These are phyloP conservation scores for Lepidurus packardi DNA, from an alignment of 1,140 invertebrate genomes.

Conservation along the genomic window DNA sequence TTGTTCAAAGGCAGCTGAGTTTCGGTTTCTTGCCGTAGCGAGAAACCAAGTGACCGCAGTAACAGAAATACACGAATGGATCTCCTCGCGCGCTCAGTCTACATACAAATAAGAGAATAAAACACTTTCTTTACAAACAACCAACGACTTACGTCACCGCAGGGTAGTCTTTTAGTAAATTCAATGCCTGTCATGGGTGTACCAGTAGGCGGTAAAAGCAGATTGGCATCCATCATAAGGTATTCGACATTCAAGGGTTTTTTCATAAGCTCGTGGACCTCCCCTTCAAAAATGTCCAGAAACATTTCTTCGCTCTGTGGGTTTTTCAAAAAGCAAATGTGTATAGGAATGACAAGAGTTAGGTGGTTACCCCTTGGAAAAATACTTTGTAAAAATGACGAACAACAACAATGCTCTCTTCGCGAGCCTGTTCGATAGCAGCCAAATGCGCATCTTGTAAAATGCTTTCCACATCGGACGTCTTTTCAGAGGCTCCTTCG, in stretches of 20 bases:
- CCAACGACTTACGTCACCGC: slow-evolving; percentile 69
- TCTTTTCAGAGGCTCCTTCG: slow-evolving; percentile 45
- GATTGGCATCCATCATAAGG: slow-evolving; percentile 92
- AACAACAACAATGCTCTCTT: slow-evolving; percentile 77
- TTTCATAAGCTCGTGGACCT: slow-evolving; percentile 85
- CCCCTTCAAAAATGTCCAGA: slow-evolving; percentile 98
- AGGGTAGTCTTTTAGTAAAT: slow-evolving; percentile 88
- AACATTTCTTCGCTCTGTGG: slow-evolving; percentile 90
- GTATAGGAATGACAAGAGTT: not conserved
- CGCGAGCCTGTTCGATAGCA: slow-evolving; percentile 68
- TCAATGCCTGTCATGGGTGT: slow-evolving; percentile 94
- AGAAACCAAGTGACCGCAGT: slow-evolving; percentile 74
- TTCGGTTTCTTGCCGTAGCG: slow-evolving; percentile 74
- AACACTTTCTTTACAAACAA: not conserved
- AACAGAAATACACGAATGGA: slow-evolving; percentile 93
- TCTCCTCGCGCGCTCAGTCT: slow-evolving; percentile 86
- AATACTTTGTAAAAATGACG: slow-evolving; percentile 84
- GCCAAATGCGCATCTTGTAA: slow-evolving; percentile 56
- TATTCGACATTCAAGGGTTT: slow-evolving; percentile 83
- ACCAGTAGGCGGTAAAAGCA: slow-evolving; percentile 90
- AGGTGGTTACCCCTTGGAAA: not conserved
- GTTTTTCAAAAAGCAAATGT: not conserved
- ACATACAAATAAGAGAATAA: slow-evolving; percentile 36
- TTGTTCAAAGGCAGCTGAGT: slow-evolving; percentile 86
- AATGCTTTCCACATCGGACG: not conserved